Conservation (phyloP, 1,140 invertebrate species). For the Zaprionus africanus region DNA sequence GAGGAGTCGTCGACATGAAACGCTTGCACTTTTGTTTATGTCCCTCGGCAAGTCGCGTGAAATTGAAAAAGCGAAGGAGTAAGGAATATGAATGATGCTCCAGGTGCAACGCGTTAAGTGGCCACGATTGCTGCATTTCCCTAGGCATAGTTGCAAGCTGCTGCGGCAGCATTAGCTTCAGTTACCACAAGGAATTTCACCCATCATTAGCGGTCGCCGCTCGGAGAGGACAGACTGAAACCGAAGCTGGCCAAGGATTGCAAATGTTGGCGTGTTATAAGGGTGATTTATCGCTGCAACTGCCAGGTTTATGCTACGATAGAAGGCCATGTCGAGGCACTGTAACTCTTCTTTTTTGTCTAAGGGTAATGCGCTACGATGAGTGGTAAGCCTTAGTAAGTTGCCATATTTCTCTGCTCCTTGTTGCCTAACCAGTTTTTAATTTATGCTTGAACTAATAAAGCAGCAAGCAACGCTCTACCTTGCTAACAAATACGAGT, state of each 20-base stretch:
- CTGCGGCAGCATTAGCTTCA: constrained; percentile 50
- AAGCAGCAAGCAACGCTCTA: neutral
- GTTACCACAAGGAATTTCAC: constrained; percentile 61
- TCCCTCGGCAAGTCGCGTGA: constrained; percentile 58
- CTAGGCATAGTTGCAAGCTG: constrained; percentile 19
- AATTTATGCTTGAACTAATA: no score
- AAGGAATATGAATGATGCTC: constrained; percentile 14
- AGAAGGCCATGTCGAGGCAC: neutral
- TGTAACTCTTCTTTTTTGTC: neutral
- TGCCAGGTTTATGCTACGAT: neutral
- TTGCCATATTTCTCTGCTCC: no score
- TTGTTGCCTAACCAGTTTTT: no score
- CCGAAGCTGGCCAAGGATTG: neutral
- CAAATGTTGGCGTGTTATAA: constrained; percentile 3
- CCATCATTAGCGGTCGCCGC: constrained; percentile 64
- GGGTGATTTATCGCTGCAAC: neutral
- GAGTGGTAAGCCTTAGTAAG: neutral
- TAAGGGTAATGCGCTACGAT: neutral
- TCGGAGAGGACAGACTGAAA: neutral
- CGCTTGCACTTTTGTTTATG: constrained; percentile 76
- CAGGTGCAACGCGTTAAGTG: constrained; percentile 50
- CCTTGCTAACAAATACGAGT: accelerated
- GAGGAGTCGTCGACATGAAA: constrained; percentile 45
- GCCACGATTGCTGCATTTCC: constrained; percentile 34
- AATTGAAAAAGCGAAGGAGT: constrained; percentile 61